phyloP scores from a whole-genome alignment of 2,797 vertebrate species.

The Onychomys leucogaster region DNA sequence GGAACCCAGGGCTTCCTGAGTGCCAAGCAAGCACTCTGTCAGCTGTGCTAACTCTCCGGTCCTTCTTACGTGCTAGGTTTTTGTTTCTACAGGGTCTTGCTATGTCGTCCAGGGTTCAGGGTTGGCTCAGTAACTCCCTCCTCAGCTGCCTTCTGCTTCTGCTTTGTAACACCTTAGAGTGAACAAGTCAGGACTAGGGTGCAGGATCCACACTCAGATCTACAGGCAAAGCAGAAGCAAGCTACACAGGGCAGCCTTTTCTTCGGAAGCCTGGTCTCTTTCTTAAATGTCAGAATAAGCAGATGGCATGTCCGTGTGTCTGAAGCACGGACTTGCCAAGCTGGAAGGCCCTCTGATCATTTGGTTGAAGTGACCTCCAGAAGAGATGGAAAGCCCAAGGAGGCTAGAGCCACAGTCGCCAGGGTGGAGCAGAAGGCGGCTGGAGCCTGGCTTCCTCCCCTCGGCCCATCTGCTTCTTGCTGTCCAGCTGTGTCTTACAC shows the following conservation, averaged over 20 bases:
- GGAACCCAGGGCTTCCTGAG: neutral
- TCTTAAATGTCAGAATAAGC: constrained; percentile 79
- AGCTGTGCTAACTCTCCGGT: neutral
- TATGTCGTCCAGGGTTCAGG: neutral
- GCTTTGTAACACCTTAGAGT: neutral
- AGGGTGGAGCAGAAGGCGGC: neutral
- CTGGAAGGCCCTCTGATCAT: constrained; percentile 54
- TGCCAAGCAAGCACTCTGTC: neutral
- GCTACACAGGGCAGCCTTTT: constrained; percentile 46
- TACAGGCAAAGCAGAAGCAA: neutral
- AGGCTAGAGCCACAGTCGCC: neutral
- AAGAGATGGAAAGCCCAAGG: constrained; percentile 13
- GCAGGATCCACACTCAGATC: neutral
- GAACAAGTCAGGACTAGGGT: neutral
- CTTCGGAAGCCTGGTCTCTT: constrained; percentile 64
- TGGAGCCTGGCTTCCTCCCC: rapidly evolving
- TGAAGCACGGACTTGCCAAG: constrained; percentile 50
- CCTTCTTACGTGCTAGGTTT: too few relatives aligned
- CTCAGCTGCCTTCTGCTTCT: neutral
- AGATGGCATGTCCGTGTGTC: constrained; percentile 78
- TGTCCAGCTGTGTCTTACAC: neutral
- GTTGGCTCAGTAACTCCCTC: neutral
- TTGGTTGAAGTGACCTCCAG: neutral
- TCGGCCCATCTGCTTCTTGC: neutral
- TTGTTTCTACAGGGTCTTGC: neutral